phyloP scores from a whole-genome alignment of 2,888 invertebrate genomes.

The Chalcosyrphus nemorum region DNA sequence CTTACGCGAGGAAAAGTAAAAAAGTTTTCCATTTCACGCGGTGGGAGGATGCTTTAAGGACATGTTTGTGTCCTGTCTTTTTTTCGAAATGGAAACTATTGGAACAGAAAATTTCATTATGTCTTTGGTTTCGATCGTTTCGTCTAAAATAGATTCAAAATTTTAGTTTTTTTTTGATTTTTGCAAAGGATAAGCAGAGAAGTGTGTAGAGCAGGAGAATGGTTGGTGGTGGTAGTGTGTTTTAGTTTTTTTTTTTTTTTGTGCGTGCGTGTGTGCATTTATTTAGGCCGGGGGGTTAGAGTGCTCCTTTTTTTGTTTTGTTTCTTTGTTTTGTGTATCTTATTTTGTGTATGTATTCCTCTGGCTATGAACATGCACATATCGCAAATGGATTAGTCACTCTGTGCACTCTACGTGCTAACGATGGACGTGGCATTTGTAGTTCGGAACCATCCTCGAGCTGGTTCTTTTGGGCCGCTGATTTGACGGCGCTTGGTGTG shows the following conservation, averaged over 20 bases:
- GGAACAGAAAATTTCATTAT: conserved; percentile 35
- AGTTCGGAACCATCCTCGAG: conserved; percentile 22
- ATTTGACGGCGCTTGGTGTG: conserved; percentile 75
- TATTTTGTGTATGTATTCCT: conserved; percentile 49
- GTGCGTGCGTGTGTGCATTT: conserved; percentile 60
- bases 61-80: conserved; percentile 16
- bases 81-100: conserved; percentile 49
- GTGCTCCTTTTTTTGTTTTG: conserved; percentile 58
- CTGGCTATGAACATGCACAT: conserved; percentile 82
- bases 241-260: conserved; percentile 54
- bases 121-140: conserved; percentile 53
- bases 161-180: conserved; percentile 8
- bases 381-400: conserved; percentile 80
- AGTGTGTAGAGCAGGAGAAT: conserved; percentile 50
- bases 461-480: conserved; percentile 35
- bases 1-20: conserved; percentile 70
- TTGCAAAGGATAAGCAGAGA: conserved; percentile 65
- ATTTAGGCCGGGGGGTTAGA: conserved; percentile 57
- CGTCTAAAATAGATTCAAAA: conserved; percentile 52
- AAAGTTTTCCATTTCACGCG: conserved; percentile 64
- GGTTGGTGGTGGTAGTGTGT: conserved; percentile 56
- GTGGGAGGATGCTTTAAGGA: conserved; percentile 57
- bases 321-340: too few relatives aligned
- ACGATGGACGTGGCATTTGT: conserved; percentile 42
- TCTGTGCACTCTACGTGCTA: conserved; percentile 77